These are phyloP conservation scores for Apus apus DNA, from an alignment of 2,113 vertebrate species.

Conservation along the genomic window DNA sequence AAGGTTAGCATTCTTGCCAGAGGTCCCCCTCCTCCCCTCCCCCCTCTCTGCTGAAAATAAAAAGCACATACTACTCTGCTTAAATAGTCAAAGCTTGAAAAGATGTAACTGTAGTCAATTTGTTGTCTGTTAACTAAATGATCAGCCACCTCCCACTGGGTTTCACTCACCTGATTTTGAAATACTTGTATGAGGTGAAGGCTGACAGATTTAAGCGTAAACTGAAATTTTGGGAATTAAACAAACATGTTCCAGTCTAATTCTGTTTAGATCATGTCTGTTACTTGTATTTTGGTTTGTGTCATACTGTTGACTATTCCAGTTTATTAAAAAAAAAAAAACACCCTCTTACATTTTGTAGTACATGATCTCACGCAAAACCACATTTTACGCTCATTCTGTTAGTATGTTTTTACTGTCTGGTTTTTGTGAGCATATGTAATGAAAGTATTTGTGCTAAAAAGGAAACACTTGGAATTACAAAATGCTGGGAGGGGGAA, in stretches of 20 bases:
- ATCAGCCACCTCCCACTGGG: background rate
- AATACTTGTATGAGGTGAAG: constrained; percentile 36
- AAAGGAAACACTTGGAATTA: background rate
- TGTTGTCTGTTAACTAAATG: background rate
- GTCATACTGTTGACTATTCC: constrained; percentile 51
- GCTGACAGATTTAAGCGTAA: constrained; percentile 51
- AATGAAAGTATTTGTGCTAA: background rate
- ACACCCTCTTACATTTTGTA: background rate
- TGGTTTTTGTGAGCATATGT: background rate
- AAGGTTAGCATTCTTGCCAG: constrained; percentile 64
- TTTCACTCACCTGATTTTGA: constrained; percentile 47
- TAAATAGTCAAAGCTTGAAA: background rate
- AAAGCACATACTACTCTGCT: constrained; percentile 3
- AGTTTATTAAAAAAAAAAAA: constrained; percentile 48
- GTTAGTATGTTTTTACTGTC: background rate
- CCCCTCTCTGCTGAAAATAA: background rate
- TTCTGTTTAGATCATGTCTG: constrained; percentile 64
- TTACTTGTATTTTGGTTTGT: constrained; percentile 49
- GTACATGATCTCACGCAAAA: constrained; percentile 40
- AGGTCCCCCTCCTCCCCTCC: constrained; percentile 9
- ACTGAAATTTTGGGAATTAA: constrained; percentile 16
- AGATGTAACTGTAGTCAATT: background rate
- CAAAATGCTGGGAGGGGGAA: background rate
- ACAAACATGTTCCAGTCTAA: constrained; percentile 44
- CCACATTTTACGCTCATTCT: constrained; percentile 5